Evolutionary conservation across 2,797 vertebrate species (phyloP), one percentile per base, ranked within the genome.

Genomic region (Nannoperca australis): DNA sequence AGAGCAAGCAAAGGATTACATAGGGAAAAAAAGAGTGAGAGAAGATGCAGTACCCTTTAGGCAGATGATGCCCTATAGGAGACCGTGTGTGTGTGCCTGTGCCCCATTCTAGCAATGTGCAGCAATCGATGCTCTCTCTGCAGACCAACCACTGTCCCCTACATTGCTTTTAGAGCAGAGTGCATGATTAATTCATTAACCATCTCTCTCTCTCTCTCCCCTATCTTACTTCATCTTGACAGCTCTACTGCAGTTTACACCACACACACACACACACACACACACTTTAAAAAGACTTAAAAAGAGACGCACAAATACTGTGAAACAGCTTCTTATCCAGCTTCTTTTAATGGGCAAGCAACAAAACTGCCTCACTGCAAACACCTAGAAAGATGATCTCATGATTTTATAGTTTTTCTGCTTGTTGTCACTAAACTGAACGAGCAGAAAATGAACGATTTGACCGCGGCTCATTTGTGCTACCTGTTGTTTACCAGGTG

Each of bases 111-210:
- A 64, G 85, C 69, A 78, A 67, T 69, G 76, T 84, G 80, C 86
- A 91, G 80, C 85, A 91, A 92, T 92, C 91, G 63, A 93, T 92
- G 89, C 81, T 69, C 5, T 69, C 4, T 51, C 72, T 83, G 69
- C 76, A 76, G 73, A 84, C 73, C 1, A 56, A 66, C 76, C 71
- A n/a, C 82, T 32, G 82, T 51, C 79, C 76, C 59, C 84, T 77
- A 56, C 63, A 68, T 42, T 70, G 86, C 90, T 88, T 82, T 91
- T 51, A 93, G 76, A 85, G 81, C 79, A 86, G 81, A 58, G 11
- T 20, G 49, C 90, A 94, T 94, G 85, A 93, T 91, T 94, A 87
- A 95, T 94, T 94, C 65, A 94, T 90, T 47, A 89, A 88, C 75
- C 8, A 22, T 60, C 27, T 27, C 66, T 78, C 79, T 65, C 79